These are phyloP conservation scores for Hydriomena furcata DNA, from an alignment of 2,888 invertebrate species.

Conservation along the genomic window DNA sequence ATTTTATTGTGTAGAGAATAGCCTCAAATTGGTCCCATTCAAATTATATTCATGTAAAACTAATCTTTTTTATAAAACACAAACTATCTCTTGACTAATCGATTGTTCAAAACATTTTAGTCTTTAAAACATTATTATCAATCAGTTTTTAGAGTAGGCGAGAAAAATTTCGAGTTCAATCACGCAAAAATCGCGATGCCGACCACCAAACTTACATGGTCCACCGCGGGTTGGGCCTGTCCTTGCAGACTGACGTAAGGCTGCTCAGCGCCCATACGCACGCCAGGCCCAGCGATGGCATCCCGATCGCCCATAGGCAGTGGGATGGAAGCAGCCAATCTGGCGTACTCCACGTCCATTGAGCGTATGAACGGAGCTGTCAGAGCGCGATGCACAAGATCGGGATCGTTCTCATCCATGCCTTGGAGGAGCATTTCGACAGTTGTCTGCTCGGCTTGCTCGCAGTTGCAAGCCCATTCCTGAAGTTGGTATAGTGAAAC, in stretches of 20 bases:
- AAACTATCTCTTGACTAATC: too few relatives aligned
- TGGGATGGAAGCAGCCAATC: constrained; percentile 65
- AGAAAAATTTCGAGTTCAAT: too few relatives aligned
- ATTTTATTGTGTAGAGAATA: too few relatives aligned
- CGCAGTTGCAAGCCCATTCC: constrained; percentile 95
- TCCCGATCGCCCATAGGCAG: constrained; percentile 44
- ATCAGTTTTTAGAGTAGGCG: too few relatives aligned
- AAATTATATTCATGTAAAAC: too few relatives aligned
- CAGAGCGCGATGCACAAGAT: constrained; percentile 89
- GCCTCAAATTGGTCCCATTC: too few relatives aligned
- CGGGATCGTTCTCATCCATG: constrained; percentile 95
- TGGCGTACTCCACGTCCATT: constrained; percentile 96
- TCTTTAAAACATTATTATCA: too few relatives aligned
- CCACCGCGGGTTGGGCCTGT: not conserved
- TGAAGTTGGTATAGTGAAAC: constrained; percentile 33
- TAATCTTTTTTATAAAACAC: too few relatives aligned
- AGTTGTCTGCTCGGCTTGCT: constrained; percentile 90
- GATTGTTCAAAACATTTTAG: too few relatives aligned
- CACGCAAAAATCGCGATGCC: too few relatives aligned
- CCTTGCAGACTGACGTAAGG: constrained; percentile 80
- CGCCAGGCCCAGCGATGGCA: not conserved
- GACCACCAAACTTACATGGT: constrained; percentile 4
- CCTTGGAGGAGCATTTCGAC: constrained; percentile 89
- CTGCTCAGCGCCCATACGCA: constrained; percentile 54
- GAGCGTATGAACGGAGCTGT: constrained; percentile 93